Percentiles rank a stretch among this genome's conserved stretches.
Evolutionary conservation across 1,140 invertebrate genomes (phyloP).

Genomic region (Drosophila arizonae): DNA sequence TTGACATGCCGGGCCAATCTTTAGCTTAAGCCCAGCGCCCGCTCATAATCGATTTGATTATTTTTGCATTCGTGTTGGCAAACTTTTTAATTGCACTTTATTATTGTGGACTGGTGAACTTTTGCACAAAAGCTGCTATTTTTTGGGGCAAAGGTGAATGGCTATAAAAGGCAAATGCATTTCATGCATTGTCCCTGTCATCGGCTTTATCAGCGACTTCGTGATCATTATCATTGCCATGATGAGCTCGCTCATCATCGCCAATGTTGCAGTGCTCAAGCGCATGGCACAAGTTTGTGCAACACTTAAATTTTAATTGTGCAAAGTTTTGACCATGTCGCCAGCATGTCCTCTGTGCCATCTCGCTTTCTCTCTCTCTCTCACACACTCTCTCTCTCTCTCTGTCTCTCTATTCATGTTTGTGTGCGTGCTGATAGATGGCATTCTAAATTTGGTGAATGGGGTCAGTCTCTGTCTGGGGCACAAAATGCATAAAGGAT

Average conservation of each 20-base stretch:
- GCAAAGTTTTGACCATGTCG: constrained; percentile 76
- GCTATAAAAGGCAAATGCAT: constrained; percentile 73
- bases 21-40: constrained; percentile 14
- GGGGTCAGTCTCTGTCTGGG: constrained; percentile 70
- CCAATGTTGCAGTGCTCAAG: constrained; percentile 24
- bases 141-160: constrained; percentile 41
- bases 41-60: constrained; percentile 73
- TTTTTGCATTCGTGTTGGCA: constrained; percentile 55
- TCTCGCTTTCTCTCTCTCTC: not conserved
- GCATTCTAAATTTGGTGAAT: constrained; percentile 69
- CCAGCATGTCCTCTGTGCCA: constrained; percentile 62
- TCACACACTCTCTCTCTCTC: too few relatives aligned
- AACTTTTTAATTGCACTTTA: constrained; percentile 77
- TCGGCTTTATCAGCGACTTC: constrained; percentile 16
- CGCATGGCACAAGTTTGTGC: constrained; percentile 70
- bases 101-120: constrained; percentile 56
- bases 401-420: not conserved
- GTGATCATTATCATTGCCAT: not conserved
- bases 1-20: constrained; percentile 1
- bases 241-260: constrained; percentile 6
- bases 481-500: constrained; percentile 72
- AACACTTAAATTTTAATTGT: constrained; percentile 81
- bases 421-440: constrained; percentile 69
- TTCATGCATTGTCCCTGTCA: constrained; percentile 60
- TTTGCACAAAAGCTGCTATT: constrained; percentile 59